Evolutionary conservation across 2,797 vertebrate genomes (phyloP), one percentile per base, ranked within the genome.

Genomic region (Pyrocephalus nanus): DNA sequence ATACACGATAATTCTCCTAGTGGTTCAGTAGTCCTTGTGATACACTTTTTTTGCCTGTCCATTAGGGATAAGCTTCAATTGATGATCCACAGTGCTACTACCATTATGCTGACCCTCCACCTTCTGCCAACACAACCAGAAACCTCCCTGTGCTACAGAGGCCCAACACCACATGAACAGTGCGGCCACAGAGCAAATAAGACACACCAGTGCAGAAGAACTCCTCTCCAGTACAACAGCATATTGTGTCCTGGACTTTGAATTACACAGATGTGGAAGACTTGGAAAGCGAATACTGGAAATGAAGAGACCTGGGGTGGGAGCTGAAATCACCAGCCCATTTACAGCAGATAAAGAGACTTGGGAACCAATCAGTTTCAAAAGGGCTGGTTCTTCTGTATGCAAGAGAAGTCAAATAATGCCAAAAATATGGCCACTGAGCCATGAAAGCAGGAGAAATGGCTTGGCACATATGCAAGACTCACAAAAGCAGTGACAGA

Each of bases 191-290:
- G 43, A 55, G 18, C 42, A 57, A 72, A 66, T 15, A 21, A 22
- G 15, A 48, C 38, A 72, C 29, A 72, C 11, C 20, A 54, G 8
- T 10, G 47, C 34, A 81, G 27, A 36, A 38, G 11, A 23, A 48
- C 34, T 48, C 25, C 51, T 43, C 43, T 62, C 7, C 23, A 19
- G 8, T 17, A 34, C 34, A 34, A 50, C 8, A 66, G 21, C 8
- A 0, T 25, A 14, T 1, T 47, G 64, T n/a, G 21, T 55, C 11
- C 8, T 3, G 6, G 27, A 45, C 4, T 70, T 84, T 2, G 12
- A 81, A 70, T 30, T 34, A 80, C 30, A 54, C 8, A 54, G 42
- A 79, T 19, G 19, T 38, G 9, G 69, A 66, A 72, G 11, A n/a
- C 19, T 36, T 54, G 25, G 13, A 19, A 85, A 88, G 25, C 50